These are phyloP conservation scores for Pantherophis vulpinus DNA, from an alignment of 2,797 vertebrate species.

Conservation along the genomic window DNA sequence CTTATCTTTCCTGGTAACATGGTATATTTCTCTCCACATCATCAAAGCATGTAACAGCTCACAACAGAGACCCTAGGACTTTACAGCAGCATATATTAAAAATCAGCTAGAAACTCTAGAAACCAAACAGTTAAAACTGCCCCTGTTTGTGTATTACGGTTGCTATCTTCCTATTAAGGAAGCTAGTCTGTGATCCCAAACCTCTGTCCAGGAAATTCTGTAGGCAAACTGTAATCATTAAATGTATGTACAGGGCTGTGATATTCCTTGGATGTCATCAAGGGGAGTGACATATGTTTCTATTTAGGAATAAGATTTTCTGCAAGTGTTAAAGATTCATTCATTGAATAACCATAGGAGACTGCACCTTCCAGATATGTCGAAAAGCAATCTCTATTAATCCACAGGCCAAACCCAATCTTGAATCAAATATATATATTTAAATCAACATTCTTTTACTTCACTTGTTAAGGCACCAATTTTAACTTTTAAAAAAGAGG, in stretches of 20 bases:
- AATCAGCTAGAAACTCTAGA: background rate
- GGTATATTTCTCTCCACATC: background rate
- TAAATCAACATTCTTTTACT: background rate
- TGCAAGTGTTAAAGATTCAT: background rate
- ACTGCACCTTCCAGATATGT: background rate
- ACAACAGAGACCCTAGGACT: background rate
- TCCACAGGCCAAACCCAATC: background rate
- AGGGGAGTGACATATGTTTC: background rate
- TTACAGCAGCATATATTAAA: background rate
- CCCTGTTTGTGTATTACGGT: background rate
- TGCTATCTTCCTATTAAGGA: background rate
- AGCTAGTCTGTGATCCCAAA: background rate
- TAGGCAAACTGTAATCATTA: background rate
- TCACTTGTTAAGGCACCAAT: background rate
- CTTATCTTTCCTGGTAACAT: background rate
- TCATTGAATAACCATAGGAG: background rate
- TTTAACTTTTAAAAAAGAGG: background rate
- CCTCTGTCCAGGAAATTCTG: background rate
- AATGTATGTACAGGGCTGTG: background rate
- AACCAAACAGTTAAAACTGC: background rate
- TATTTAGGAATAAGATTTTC: background rate
- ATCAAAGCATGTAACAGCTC: background rate
- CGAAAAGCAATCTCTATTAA: background rate
- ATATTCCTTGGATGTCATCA: background rate
- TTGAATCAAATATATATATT: slow-evolving; percentile 4